Conservation (phyloP, 1,140 invertebrate species). For the Drosophila carrolli region DNA sequence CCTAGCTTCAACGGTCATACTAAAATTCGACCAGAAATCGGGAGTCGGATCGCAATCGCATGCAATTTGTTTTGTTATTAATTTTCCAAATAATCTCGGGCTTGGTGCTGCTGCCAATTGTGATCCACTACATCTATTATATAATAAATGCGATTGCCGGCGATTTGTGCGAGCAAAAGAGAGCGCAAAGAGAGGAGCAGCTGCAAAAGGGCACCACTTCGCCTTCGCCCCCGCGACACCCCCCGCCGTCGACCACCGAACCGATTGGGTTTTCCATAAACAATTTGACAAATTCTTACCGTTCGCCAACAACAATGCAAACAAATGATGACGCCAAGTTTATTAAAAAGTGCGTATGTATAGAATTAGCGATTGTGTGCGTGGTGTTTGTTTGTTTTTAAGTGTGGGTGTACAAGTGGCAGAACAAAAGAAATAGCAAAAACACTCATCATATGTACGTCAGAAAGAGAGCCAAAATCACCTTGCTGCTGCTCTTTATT, state of each 20-base stretch:
- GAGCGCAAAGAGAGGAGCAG: conserved; percentile 19
- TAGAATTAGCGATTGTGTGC: conserved; percentile 15
- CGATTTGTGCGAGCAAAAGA: conserved; percentile 47
- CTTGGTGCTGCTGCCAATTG: conserved; percentile 78
- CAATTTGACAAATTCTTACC: conserved; percentile 25
- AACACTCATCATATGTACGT: conserved; percentile 10
- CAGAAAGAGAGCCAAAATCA: conserved; percentile 34
- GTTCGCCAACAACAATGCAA: conserved; percentile 80
- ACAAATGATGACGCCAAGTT: conserved; percentile 87
- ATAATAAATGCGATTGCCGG: conserved; percentile 78
- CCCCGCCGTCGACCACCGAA: conserved; percentile 21
- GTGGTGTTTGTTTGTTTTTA: conserved; percentile 3
- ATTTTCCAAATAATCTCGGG: conserved; percentile 79
- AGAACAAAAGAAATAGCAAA: conserved; percentile 41
- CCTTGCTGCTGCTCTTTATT: conserved; percentile 57
- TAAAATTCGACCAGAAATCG: conserved; percentile 9
- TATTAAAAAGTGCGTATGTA: conserved; percentile 86
- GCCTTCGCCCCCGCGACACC: conserved; percentile 3
- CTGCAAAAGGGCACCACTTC: conserved; percentile 20
- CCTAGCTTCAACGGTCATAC: conserved; percentile 1
- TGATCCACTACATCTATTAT: conserved; percentile 84
- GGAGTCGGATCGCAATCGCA: conserved; percentile 53
- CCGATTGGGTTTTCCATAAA: conserved; percentile 14
- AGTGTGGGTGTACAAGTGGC: conserved; percentile 43
- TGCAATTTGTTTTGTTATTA: conserved; percentile 76